Conservation (phyloP, 2,797 vertebrate species). For the Tiaroga cobitis region DNA sequence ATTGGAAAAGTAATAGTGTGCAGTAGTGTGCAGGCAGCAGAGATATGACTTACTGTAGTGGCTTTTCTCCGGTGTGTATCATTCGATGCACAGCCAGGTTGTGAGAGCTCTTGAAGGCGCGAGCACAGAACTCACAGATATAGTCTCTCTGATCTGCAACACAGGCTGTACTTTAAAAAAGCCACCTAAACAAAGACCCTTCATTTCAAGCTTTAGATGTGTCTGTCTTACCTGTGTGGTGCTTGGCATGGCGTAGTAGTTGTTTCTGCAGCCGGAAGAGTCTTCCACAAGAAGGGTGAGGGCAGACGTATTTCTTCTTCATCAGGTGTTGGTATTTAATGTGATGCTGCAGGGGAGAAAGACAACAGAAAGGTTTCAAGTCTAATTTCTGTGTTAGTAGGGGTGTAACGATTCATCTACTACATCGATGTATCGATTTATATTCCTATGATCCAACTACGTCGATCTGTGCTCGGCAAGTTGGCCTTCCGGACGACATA, state of each 20-base stretch:
- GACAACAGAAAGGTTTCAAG: not conserved
- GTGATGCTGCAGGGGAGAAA: slow-evolving; percentile 83
- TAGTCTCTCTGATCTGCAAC: slow-evolving; percentile 95
- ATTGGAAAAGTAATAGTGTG: not conserved
- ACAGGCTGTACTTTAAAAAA: slow-evolving; percentile 7
- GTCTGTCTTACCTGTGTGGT: slow-evolving; percentile 88
- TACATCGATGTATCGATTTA: no score
- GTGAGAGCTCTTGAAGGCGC: slow-evolving; percentile 98
- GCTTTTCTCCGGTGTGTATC: slow-evolving; percentile 99
- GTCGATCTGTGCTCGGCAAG: no score
- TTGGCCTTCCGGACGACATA: no score
- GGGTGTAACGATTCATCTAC: no score
- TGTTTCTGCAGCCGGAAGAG: slow-evolving; percentile 98
- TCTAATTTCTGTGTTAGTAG: not conserved
- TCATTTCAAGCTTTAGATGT: not conserved
- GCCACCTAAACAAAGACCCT: not conserved
- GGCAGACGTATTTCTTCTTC: slow-evolving; percentile 98
- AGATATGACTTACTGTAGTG: slow-evolving; percentile 88
- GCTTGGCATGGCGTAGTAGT: slow-evolving; percentile 95
- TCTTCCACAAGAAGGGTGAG: slow-evolving; percentile 94
- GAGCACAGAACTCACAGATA: slow-evolving; percentile 98
- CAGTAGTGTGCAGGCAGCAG: not conserved
- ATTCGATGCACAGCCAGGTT: slow-evolving; percentile 97
- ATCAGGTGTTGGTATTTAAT: slow-evolving; percentile 99
- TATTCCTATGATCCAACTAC: no score